These are phyloP conservation scores for Sipunculus nudus DNA, from an alignment of 2,888 invertebrate genomes.

Conservation along the genomic window DNA sequence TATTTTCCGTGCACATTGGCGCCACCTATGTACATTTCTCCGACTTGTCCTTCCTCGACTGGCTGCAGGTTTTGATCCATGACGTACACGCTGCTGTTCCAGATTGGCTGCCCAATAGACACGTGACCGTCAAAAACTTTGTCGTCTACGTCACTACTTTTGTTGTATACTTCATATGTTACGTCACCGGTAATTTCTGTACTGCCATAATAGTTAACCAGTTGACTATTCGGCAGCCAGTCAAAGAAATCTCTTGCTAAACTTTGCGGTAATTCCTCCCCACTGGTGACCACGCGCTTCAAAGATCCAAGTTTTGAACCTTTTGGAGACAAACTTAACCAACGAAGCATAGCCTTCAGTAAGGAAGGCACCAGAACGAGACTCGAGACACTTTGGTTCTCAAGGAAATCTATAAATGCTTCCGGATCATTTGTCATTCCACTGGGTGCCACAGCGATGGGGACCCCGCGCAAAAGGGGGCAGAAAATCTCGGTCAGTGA, in stretches of 20 bases:
- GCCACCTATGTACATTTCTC: slow-evolving; percentile 85
- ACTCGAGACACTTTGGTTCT: slow-evolving; percentile 70
- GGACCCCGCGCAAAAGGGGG: slow-evolving; percentile 78
- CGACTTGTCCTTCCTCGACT: slow-evolving; percentile 79
- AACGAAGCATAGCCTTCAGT: slow-evolving; percentile 67
- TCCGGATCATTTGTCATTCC: slow-evolving; percentile 82
- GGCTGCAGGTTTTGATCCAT: slow-evolving; percentile 78
- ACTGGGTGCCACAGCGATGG: slow-evolving; percentile 79
- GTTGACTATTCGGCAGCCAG: no score
- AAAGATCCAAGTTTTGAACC: slow-evolving; percentile 24
- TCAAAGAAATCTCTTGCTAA: slow-evolving; percentile 81
- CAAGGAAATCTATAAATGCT: slow-evolving; percentile 75
- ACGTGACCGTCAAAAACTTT: slow-evolving; percentile 72
- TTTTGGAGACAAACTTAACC: neutral
- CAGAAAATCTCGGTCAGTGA: slow-evolving; percentile 90
- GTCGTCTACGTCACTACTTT: slow-evolving; percentile 52
- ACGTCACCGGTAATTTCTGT: slow-evolving; percentile 94
- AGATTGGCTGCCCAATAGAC: slow-evolving; percentile 84
- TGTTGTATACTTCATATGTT: slow-evolving; percentile 78
- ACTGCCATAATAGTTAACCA: slow-evolving; percentile 91
- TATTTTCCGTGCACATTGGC: slow-evolving; percentile 83
- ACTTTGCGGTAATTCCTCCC: slow-evolving; percentile 79
- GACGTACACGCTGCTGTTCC: slow-evolving; percentile 83
- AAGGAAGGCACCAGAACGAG: slow-evolving; percentile 82
- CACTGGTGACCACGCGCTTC: slow-evolving; percentile 86